Conservation (phyloP, 2,113 vertebrate genomes). For the Toxotes chatareus region DNA sequence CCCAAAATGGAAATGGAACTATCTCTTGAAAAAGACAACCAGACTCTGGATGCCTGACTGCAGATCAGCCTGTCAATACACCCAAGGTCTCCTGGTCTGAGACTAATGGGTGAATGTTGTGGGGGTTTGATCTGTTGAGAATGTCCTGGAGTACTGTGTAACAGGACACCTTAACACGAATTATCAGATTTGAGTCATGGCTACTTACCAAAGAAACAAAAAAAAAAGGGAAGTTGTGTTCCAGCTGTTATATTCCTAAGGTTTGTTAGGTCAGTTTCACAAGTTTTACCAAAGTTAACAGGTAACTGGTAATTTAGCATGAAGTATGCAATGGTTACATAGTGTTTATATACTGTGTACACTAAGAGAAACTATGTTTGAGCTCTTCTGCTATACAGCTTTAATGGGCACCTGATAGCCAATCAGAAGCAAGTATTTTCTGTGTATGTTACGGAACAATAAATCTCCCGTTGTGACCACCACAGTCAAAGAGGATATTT, state of each 20-base stretch:
- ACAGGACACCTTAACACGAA: too few relatives aligned
- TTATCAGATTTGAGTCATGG: not conserved
- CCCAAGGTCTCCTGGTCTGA: not conserved
- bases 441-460: too few relatives aligned
- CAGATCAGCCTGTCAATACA: too few relatives aligned
- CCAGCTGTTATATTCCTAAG: not conserved
- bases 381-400: not conserved
- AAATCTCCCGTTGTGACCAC: too few relatives aligned
- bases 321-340: not conserved
- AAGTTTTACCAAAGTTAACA: not conserved
- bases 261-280: not conserved
- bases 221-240: not conserved
- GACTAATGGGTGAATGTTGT: not conserved
- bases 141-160: not conserved
- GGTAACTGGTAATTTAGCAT: not conserved
- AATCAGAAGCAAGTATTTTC: too few relatives aligned
- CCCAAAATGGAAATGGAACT: too few relatives aligned
- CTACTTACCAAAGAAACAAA: not conserved
- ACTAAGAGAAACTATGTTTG: not conserved
- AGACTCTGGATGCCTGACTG: too few relatives aligned
- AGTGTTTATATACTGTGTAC: not conserved
- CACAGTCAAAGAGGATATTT: not conserved
- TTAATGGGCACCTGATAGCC: slow-evolving; percentile 5
- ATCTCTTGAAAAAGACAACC: too few relatives aligned
- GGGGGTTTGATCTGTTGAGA: not conserved